These are phyloP conservation scores for Onchidella celtica DNA, from an alignment of 2,888 invertebrate genomes.

Conservation along the genomic window DNA sequence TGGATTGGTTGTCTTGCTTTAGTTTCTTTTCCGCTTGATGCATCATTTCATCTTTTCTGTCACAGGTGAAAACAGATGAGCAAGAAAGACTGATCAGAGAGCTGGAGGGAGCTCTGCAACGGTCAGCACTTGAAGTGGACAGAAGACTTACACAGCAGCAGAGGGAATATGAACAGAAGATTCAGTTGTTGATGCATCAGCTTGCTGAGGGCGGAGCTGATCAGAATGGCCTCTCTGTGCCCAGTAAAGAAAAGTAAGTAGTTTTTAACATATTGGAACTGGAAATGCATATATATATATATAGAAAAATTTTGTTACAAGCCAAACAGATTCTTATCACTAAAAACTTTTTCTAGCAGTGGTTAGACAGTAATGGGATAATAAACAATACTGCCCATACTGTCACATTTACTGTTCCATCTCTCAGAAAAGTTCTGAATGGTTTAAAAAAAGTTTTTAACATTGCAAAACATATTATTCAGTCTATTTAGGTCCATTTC, in stretches of 20 bases:
- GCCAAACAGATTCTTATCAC: too few species aligned
- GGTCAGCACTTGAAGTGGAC: constrained; percentile 74
- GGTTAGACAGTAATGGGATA: too few species aligned
- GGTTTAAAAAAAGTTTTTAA: too few species aligned
- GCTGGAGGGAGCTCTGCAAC: constrained; percentile 74
- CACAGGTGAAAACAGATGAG: constrained; percentile 77
- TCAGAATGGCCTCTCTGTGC: constrained; percentile 13
- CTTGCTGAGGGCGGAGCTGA: constrained; percentile 63
- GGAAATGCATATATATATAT: too few species aligned
- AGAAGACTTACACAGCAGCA: constrained; percentile 76
- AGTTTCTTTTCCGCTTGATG: not conserved
- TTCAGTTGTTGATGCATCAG: constrained; percentile 77
- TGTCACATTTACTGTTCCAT: too few species aligned
- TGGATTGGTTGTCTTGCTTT: too few species aligned
- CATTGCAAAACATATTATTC: too few species aligned
- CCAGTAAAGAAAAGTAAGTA: constrained; percentile 30
- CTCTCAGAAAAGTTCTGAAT: too few species aligned
- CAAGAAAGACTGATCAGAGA: constrained; percentile 75
- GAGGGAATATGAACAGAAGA: constrained; percentile 77
- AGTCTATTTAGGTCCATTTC: too few species aligned
- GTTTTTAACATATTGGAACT: not conserved
- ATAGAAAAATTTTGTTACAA: too few species aligned
- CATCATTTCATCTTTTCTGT: not conserved
- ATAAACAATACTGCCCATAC: too few species aligned
- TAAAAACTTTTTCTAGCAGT: too few species aligned